These are phyloP conservation scores for Epistrophe eligans DNA, from an alignment of 2,888 invertebrate species.

Conservation along the genomic window DNA sequence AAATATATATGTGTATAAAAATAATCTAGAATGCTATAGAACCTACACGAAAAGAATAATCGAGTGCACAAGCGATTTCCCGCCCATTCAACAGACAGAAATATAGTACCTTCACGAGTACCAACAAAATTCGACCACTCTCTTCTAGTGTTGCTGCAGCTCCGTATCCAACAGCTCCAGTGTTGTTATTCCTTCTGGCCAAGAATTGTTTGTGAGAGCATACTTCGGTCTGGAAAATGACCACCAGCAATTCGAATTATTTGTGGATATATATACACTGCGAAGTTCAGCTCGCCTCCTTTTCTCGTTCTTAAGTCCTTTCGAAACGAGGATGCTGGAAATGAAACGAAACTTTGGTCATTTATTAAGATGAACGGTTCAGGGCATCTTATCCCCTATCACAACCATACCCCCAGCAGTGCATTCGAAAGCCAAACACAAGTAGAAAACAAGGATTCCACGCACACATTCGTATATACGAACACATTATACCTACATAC, in stretches of 20 bases:
- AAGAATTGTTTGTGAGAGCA: conserved; percentile 69
- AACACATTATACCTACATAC: neutral
- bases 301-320: conserved; percentile 34
- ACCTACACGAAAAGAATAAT: conserved; percentile 67
- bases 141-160: conserved; percentile 9
- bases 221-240: conserved; percentile 70
- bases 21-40: neutral
- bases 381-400: conserved; percentile 66
- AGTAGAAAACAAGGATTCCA: conserved; percentile 28
- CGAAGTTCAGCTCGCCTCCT: conserved; percentile 51
- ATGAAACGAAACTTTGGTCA: conserved; percentile 75
- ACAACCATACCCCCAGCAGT: conserved; percentile 28
- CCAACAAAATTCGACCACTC: conserved; percentile 56
- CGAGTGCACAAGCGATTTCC: conserved; percentile 73
- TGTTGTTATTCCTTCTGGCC: conserved; percentile 70
- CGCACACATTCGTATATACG: neutral
- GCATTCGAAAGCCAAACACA: conserved; percentile 56
- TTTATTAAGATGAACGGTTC: conserved; percentile 75
- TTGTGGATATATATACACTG: conserved; percentile 72
- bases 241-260: conserved; percentile 76
- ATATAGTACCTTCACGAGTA: neutral
- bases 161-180: conserved; percentile 14
- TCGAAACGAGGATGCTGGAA: conserved; percentile 55
- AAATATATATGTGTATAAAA: neutral
- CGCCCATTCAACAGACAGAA: conserved; percentile 71